Evolutionary conservation across 2,113 vertebrate species (phyloP).

Genomic region (Indicator maculatus): DNA sequence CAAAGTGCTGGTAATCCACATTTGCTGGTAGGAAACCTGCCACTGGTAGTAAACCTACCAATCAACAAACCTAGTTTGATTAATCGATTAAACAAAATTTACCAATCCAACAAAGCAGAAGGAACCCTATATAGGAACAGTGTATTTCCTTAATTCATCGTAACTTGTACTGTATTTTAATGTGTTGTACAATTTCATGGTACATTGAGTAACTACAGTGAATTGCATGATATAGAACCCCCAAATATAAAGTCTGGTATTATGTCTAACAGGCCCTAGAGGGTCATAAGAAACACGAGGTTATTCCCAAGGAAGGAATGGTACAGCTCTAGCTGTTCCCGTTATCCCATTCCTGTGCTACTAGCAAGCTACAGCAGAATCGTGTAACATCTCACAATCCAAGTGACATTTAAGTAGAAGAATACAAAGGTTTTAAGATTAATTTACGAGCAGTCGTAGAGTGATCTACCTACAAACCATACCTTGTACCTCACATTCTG

Average conservation of each 20-base stretch:
- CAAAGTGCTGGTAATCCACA: not conserved
- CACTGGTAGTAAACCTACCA: not conserved
- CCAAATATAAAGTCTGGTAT: not conserved
- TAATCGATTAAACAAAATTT: not conserved
- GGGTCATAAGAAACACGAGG: not conserved
- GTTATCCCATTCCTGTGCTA: not conserved
- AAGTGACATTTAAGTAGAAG: not conserved
- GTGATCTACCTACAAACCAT: not conserved
- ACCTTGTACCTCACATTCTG: not conserved
- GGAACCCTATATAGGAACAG: not conserved
- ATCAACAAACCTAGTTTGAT: not conserved
- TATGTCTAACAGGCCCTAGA: not conserved
- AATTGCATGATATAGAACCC: not conserved
- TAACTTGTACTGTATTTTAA: not conserved
- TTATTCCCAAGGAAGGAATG: not conserved
- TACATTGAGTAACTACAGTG: not conserved
- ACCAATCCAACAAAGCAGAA: not conserved
- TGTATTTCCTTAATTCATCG: not conserved
- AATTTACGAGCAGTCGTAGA: not conserved
- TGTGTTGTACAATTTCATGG: not conserved
- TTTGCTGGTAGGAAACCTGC: not conserved
- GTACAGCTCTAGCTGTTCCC: not conserved
- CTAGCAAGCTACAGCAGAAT: not conserved
- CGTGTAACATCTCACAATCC: not conserved
- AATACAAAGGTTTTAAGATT: not conserved